Evolutionary conservation across 1,140 invertebrate genomes (phyloP), one percentile per base, ranked within the genome.

Genomic region (Bursaphelenchus mucronatus): DNA sequence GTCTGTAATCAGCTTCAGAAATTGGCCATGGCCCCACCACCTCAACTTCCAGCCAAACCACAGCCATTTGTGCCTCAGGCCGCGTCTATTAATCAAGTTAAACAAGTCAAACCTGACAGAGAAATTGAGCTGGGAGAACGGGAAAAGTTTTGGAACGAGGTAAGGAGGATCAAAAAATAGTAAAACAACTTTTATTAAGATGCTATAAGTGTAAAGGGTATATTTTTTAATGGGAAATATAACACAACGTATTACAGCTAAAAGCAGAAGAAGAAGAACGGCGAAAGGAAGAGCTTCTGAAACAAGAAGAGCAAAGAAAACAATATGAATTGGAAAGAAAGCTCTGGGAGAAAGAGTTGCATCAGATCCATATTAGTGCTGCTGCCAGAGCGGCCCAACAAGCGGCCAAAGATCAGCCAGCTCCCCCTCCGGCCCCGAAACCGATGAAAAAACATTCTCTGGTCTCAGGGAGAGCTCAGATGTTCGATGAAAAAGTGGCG

Each of bases 71-170:
- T 78, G 41, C 76, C 70, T 44, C 72, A 75, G 49, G 65, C 19
- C 17, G 57, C 15, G 50, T 57, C 10, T 55, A 78, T 40, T 46
- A 67, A 30, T 30, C 1, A 30, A 30, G 30, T 30, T 30, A 30
- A 30, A 30, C 30, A 30, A 30, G 30, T 30, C 52, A 73, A 61
- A 56, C 56, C 58, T 10, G 54, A 46, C 8, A 46, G 57, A 21
- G 50, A 54, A 21, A 49, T 75, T 51, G 64, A 78, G 51, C 44
- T 67, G 1, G 39, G 52, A 11, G 70, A 76, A 19, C 45, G 73
- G 19, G 69, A 73, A 46, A 74, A 78, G 44, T 75, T 75, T 61
- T 75, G 73, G 73, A 59, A 69, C 30, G 63, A 78, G 61, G 75
- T 76, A 64, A 63, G 56, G 44, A 49, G 50, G 8, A 50, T 54